phyloP scores from a whole-genome alignment of 1,140 invertebrate genomes.

The Philopotamus ludificatus region DNA sequence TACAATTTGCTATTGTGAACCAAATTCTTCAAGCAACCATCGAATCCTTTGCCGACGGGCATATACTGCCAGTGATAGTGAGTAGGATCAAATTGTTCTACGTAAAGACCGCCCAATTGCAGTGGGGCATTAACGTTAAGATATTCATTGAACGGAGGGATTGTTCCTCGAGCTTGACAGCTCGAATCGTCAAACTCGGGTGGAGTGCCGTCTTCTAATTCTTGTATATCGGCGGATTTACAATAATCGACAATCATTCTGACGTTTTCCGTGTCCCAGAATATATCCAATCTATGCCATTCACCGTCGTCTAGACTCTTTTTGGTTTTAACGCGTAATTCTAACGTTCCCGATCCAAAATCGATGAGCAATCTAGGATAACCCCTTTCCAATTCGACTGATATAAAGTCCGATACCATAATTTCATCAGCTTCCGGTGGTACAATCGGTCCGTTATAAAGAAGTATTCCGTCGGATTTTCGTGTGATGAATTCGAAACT shows the following conservation, averaged over 20 bases:
- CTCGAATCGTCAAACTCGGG: constrained; percentile 82
- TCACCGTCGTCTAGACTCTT: constrained; percentile 87
- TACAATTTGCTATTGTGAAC: constrained; percentile 95
- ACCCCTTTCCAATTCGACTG: constrained; percentile 87
- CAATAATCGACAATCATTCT: constrained; percentile 91
- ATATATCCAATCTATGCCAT: constrained; percentile 95
- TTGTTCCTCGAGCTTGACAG: constrained; percentile 84
- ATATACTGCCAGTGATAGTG: constrained; percentile 85
- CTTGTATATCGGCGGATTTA: constrained; percentile 79
- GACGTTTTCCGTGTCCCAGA: constrained; percentile 91
- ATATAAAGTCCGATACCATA: constrained; percentile 90
- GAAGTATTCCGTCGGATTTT: constrained; percentile 84
- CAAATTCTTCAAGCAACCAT: constrained; percentile 93
- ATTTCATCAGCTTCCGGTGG: constrained; percentile 86
- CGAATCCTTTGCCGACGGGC: constrained; percentile 84
- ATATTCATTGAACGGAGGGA: constrained; percentile 95
- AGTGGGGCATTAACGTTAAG: constrained; percentile 94
- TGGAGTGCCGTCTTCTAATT: constrained; percentile 83
- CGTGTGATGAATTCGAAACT: constrained; percentile 93
- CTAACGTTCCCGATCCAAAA: constrained; percentile 92
- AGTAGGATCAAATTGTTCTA: constrained; percentile 81
- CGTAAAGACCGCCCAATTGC: constrained; percentile 88
- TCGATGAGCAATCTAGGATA: constrained; percentile 88
- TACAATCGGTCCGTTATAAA: constrained; percentile 96
- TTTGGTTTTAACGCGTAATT: constrained; percentile 84